Evolutionary conservation across 2,113 vertebrate species (phyloP), one percentile per base, ranked within the genome.

Genomic region (Mobula hypostoma): DNA sequence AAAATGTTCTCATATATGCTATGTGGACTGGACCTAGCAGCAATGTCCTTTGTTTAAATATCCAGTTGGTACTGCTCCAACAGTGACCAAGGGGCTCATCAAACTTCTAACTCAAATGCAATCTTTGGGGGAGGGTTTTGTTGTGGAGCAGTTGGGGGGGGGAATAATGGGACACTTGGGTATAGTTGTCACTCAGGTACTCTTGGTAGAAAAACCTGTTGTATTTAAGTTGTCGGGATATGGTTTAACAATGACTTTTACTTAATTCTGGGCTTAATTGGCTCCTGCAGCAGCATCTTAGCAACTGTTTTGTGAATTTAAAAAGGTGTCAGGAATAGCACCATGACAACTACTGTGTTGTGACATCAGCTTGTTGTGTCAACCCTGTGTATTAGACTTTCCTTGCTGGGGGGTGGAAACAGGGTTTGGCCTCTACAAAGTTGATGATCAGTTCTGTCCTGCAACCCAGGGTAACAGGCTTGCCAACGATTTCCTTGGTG

Each of bases 281-380:
- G 61, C 58, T 90, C 29, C 85, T 36, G 58, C 61, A 66, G 15
- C 29, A 90, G 1, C 14, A 32, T 12, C 85, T n/a, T n/a, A 90
- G 61, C n/a, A 66, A 66, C 85, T 90, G 24, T 88, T 17, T 7
- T n/a, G 7, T 63, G 85, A 29, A 66, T 61, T 66, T 85, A 27
- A 85, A 85, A 83, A 24, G 48, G 6, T 88, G 29, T 19, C 5
- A 58, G n/a, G 61, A 66, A 11, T 87, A 58, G 61, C 7, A 19
- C 61, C 85, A 66, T 68, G 85, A 90, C 85, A 66, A 90, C 85
- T 32, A 61, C 61, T 66, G 63, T 66, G 85, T 68, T 90, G n/a
- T 90, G 85, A 66, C n/a, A 66, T 17, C 61, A 19, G 85, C 85
- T 90, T 90, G 61, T 90, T 90, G 61, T 90, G 85, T 90, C 61